Evolutionary conservation across 2,888 invertebrate genomes (phyloP).

Genomic region (Apamea crenata): DNA sequence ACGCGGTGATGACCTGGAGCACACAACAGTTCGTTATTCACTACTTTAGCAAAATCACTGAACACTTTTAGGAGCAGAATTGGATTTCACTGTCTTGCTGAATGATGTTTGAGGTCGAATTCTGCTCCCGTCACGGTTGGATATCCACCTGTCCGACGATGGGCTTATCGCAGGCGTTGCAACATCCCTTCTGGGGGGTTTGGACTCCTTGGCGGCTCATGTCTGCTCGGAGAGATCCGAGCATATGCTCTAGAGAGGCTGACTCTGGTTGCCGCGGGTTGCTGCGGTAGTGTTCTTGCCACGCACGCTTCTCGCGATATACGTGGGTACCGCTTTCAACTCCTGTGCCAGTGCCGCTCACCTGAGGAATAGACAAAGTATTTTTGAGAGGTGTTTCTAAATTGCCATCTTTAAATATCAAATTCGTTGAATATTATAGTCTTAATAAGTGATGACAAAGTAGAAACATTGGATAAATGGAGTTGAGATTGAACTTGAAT

Average conservation of each 20-base stretch:
- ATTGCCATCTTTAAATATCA: constrained; percentile 37
- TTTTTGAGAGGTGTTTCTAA: constrained; percentile 35
- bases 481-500: constrained; percentile 42
- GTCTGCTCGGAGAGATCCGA: constrained; percentile 98
- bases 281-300: constrained; percentile 90
- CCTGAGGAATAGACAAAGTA: constrained; percentile 73
- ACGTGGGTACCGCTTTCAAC: constrained; percentile 90
- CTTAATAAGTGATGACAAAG: constrained; percentile 40
- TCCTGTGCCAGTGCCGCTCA: constrained; percentile 84
- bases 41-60: constrained; percentile 61
- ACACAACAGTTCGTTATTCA: constrained; percentile 71
- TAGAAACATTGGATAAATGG: constrained; percentile 38
- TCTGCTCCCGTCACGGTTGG: constrained; percentile 49
- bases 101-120: constrained; percentile 34
- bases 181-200: constrained; percentile 99
- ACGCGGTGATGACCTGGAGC: constrained; percentile 95
- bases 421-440: neutral
- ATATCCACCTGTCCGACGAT: constrained; percentile 97
- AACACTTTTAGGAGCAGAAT: constrained; percentile 51
- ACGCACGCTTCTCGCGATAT: constrained; percentile 91
- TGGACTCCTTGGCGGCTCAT: constrained; percentile 99
- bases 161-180: constrained; percentile 99
- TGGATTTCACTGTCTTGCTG: constrained; percentile 48
- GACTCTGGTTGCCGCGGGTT: constrained; percentile 90
- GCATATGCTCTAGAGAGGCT: constrained; percentile 94